These are phyloP conservation scores for Calliphora vomitoria DNA, from an alignment of 2,888 invertebrate genomes.

Conservation along the genomic window DNA sequence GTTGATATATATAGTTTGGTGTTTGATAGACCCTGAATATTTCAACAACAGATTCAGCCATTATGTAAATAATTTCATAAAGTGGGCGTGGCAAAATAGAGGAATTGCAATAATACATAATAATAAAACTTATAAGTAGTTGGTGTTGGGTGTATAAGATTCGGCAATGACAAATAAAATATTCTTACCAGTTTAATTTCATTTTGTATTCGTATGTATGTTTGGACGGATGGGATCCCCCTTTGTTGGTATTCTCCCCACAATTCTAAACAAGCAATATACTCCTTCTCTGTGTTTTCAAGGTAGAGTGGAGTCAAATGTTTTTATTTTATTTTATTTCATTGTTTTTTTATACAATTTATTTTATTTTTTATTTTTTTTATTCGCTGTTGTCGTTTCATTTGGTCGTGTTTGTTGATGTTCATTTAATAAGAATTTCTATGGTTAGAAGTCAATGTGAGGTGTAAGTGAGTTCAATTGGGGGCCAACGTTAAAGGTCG, in stretches of 20 bases:
- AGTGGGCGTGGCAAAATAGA: no score
- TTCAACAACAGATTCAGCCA: no score
- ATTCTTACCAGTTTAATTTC: no score
- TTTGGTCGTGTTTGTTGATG: constrained; percentile 31
- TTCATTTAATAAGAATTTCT: constrained; percentile 28
- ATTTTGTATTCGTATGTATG: background rate
- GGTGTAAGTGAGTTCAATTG: constrained; percentile 68
- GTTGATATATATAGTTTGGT: no score
- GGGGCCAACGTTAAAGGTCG: constrained; percentile 63
- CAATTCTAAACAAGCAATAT: background rate
- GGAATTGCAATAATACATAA: no score
- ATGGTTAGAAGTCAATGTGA: constrained; percentile 63
- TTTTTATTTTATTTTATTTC: constrained; percentile 38
- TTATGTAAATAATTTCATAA: no score
- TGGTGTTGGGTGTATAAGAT: no score
- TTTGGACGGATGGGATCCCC: background rate
- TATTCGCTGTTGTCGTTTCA: constrained; percentile 32
- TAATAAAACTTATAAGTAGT: no score
- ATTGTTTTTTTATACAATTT: constrained; percentile 33
- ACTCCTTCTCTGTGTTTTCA: constrained; percentile 20
- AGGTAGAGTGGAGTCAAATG: constrained; percentile 25
- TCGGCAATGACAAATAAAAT: no score
- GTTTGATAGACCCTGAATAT: no score
- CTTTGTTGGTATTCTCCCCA: background rate
- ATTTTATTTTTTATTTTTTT: constrained; percentile 22